Base-by-base conservation (phyloP, 2,797 vertebrate species). In the Peromyscus attwateri region DNA sequence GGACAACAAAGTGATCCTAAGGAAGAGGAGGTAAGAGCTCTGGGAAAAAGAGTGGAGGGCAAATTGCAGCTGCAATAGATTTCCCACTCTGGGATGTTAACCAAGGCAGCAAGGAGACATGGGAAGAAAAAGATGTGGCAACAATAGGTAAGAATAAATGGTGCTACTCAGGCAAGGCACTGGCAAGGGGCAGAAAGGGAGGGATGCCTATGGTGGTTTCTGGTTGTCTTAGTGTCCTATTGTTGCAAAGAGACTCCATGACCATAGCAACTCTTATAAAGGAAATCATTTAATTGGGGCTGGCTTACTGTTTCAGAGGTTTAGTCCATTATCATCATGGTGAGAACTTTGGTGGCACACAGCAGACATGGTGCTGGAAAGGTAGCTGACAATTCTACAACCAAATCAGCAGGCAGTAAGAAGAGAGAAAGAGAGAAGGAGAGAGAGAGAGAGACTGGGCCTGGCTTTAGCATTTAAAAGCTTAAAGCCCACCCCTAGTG, bases 71-170 rank as follows among this genome's bases (percentile, higher is more conserved):
- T 82, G 40, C 87, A 87, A 60, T 37, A 82, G 27, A 95, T 95
- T 91, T 95, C 40, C 55, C 31, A 91, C 29, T 23, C 43, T 82
- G 94, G 34, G 27, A 76, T 79, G 92, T 97, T 88, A 96, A 91
- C 37, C 43, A 94, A 95, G 43, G 37, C 93, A 95, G 31, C 82
- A 62, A 95, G 70, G 79, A 85, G 85, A 88, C 89, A 92, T 34
- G 87, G 37, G 21, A 93, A 95, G 91, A 40, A 89, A 27, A 77
- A 68, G 37, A 87, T 49, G 29, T 40, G 55, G 7, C 57, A 93
- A n/a, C 91, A 92, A 10, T 46, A 76, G 75, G 87, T 82, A 79
- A 94, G 91, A 55, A 52, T 23, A 94, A 34, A 87, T 60, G 79
- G 6, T 76, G 40, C 70, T 97, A 77, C 12, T 89, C 76, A 87